Base-by-base conservation (phyloP, 1,140 invertebrate genomes). In the Procambarus clarkii region DNA sequence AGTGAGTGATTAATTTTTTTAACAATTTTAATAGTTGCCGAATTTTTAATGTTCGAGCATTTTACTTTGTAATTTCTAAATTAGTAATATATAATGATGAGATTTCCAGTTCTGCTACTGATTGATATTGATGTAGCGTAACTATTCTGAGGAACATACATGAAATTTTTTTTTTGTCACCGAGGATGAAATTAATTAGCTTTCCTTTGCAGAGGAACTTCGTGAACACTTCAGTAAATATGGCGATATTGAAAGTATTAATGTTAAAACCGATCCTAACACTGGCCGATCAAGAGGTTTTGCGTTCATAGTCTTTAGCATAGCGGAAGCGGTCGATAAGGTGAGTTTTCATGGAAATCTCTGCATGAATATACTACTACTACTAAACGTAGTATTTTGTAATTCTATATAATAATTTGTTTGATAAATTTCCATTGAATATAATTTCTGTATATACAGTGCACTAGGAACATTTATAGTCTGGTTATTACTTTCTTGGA, bases 251-350 rank as follows among this genome's bases (percentile, higher is more conserved):
- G 97, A 98, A 94, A 98, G 97, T 94, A 98, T 98, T 94, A 98
- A 98, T 95, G 97, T 98, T 11, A 98, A 98, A 95, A 98, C 97
- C 94, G 98, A 98, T 95, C 97, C 97, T 21, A 97, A 97, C 93
- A 98, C 97, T 58, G 98, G 98, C 78, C 95, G 98, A 93, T 98
- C 97, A 45, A 95, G 98, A 95, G 98, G 98, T 60, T 99, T 99
- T 94, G 98, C 98, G 77, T 99, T 99, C 94, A 98, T 99, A 93
- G 98, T 99, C 44, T 99, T 99, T 94, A 97, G 97, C 93, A 96
- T 96, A 91, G 96, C 97, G 88, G 97, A 98, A 94, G 97, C 97
- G 76, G 97, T 99, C 88, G 98, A 99, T 93, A 98, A 98, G 95
- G 98, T 98, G 94, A n/a, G 85, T 79, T 24, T 54, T 54, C 11